These are phyloP conservation scores for pig (Sus scrofa) DNA, from an alignment of 2,113 vertebrate species.

Conservation along the genomic window DNA sequence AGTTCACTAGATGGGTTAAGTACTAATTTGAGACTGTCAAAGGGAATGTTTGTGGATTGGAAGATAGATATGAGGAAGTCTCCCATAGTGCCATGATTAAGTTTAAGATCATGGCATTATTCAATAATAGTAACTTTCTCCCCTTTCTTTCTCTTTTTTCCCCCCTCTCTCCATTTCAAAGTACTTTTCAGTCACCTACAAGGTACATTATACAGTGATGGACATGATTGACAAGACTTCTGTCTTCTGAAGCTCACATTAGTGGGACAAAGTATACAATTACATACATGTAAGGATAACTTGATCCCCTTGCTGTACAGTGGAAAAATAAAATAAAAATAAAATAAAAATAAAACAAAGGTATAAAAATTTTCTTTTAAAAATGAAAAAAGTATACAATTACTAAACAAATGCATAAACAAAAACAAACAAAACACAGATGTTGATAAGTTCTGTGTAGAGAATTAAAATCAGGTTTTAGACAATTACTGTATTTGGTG, in stretches of 20 bases:
- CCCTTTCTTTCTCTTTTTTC: neutral
- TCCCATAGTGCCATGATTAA: neutral
- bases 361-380: too few species aligned
- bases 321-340: too few species aligned
- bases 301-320: too few species aligned
- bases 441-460: neutral
- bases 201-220: neutral
- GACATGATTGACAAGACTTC: neutral
- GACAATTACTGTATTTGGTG: neutral
- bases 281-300: too few species aligned
- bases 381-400: neutral
- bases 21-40: neutral
- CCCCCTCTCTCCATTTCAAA: neutral
- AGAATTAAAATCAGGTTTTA: neutral
- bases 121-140: neutral
- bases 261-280: neutral
- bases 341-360: too few species aligned
- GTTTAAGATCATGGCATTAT: neutral
- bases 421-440: neutral
- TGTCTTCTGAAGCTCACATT: neutral
- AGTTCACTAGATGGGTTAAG: neutral
- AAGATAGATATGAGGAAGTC: neutral
- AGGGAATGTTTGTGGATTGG: neutral
- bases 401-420: neutral
- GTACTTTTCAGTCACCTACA: neutral